Conservation (phyloP, 2,797 vertebrate genomes). For the Aulostomus chinensis region DNA sequence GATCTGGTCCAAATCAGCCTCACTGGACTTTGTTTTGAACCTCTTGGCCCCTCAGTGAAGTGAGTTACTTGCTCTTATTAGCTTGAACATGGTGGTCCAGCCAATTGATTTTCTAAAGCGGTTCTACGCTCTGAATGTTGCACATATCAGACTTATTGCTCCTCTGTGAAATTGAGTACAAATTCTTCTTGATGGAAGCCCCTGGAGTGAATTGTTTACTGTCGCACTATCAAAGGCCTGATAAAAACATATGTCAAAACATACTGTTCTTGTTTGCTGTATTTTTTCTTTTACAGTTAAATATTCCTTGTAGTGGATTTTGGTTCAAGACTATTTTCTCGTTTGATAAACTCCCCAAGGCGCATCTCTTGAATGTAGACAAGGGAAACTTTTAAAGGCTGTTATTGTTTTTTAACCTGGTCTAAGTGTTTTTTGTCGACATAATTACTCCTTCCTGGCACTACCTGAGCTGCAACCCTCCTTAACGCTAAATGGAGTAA, state of each 20-base stretch:
- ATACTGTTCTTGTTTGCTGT: background rate
- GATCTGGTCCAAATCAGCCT: too few relatives aligned
- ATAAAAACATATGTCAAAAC: background rate
- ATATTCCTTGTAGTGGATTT: background rate
- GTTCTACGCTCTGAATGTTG: background rate
- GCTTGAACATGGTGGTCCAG: too few relatives aligned
- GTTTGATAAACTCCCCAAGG: constrained; percentile 12
- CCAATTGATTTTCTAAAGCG: too few relatives aligned
- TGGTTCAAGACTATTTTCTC: background rate
- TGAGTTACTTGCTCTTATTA: too few relatives aligned
- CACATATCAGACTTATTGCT: background rate
- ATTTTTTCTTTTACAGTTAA: constrained; percentile 1
- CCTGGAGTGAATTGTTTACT: background rate
- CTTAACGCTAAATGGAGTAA: constrained; percentile 61
- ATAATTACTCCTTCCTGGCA: constrained; percentile 48
- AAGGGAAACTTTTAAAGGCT: constrained; percentile 25
- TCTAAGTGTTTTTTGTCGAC: constrained; percentile 28
- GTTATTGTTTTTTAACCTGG: constrained; percentile 44
- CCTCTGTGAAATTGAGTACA: background rate
- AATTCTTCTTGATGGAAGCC: background rate
- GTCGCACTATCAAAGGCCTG: background rate
- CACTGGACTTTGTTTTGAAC: too few relatives aligned
- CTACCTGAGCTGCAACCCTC: constrained; percentile 44
- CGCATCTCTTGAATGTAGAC: background rate
- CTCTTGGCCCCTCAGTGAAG: background rate